A percentile compares a stretch with the other conserved stretches of the same genome.
These are phyloP conservation scores for Wiebesia pumilae DNA, from an alignment of 1,140 invertebrate genomes.

Conservation along the genomic window DNA sequence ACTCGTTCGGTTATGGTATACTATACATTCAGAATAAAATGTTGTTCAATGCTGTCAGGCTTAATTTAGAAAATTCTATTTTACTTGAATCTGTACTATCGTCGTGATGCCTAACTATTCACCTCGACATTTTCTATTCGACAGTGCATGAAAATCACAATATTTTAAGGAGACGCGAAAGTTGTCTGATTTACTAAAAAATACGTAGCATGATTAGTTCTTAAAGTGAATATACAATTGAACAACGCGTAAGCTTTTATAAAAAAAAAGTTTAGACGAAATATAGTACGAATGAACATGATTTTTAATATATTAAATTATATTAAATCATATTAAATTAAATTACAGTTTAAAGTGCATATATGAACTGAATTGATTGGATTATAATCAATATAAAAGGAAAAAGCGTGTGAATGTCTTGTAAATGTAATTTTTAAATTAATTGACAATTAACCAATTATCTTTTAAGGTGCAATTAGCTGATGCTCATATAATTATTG, in stretches of 20 bases:
- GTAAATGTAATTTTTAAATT: not conserved
- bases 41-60: slow-evolving; percentile 34
- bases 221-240: not conserved
- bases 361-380: not conserved
- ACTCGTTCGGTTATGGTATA: slow-evolving; percentile 57
- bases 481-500: too few species aligned
- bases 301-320: not conserved
- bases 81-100: slow-evolving; percentile 17
- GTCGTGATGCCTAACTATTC: slow-evolving; percentile 23
- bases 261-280: not conserved
- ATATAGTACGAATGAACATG: not conserved
- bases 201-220: not conserved
- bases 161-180: slow-evolving; percentile 31
- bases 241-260: not conserved
- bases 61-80: slow-evolving; percentile 10
- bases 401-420: not conserved
- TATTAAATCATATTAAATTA: not conserved
- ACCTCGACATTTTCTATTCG: slow-evolving; percentile 5
- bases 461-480: not conserved
- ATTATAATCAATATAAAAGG: not conserved
- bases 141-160: slow-evolving; percentile 31
- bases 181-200: slow-evolving; percentile 43
- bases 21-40: slow-evolving; percentile 61
- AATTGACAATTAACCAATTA: not conserved
- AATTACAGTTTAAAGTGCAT: not conserved